Percentiles rank a stretch among this genome's conserved stretches.
Conservation (phyloP, 1,140 invertebrate genomes). For the Gonatopus flavifemur region DNA sequence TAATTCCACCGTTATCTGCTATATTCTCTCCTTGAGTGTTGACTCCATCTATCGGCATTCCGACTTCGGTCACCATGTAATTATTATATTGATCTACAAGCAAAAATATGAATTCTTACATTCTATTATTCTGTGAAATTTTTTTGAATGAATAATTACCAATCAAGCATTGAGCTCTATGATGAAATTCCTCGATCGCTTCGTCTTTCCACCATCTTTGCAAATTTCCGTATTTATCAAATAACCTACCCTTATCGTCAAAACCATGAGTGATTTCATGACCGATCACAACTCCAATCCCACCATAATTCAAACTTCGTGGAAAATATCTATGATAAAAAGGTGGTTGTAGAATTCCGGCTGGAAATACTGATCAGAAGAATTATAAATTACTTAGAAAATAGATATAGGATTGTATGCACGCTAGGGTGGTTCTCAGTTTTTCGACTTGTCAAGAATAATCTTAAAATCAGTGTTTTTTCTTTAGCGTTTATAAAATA, state of each 20-base stretch:
- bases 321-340: constrained; percentile 87
- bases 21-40: constrained; percentile 82
- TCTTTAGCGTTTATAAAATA: too few relatives aligned
- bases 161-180: constrained; percentile 79
- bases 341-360: constrained; percentile 88
- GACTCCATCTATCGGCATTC: constrained; percentile 65
- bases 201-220: constrained; percentile 78
- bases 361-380: constrained; percentile 88
- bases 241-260: constrained; percentile 69
- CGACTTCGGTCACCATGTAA: constrained; percentile 65
- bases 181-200: constrained; percentile 66
- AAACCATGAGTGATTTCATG: constrained; percentile 74
- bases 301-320: constrained; percentile 77
- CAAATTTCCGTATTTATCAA: constrained; percentile 71
- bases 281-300: constrained; percentile 70
- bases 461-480: too few relatives aligned
- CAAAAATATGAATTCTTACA: neutral
- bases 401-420: too few relatives aligned
- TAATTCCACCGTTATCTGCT: constrained; percentile 87
- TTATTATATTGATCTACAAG: constrained; percentile 70
- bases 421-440: too few relatives aligned
- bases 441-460: too few relatives aligned
- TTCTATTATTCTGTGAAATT: too few relatives aligned
- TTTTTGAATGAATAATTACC: too few relatives aligned
- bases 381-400: too few relatives aligned